Evolutionary conservation across 1,140 invertebrate genomes (phyloP), one percentile per base, ranked within the genome.

Genomic region (Eumeta japonica): DNA sequence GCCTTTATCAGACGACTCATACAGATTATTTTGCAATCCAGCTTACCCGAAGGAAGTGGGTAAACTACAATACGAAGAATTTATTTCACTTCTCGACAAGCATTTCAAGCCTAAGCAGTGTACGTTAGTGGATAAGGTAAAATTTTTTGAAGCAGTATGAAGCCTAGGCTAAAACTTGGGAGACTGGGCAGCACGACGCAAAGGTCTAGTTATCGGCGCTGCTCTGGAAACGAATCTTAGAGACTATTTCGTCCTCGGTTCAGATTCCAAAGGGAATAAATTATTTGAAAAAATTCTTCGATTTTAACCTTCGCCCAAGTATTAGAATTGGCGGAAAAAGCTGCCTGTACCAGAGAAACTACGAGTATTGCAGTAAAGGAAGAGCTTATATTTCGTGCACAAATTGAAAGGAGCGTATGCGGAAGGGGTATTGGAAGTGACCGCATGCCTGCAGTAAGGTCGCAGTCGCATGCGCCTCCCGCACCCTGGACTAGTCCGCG

Each of bases 61-160:
- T 9, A 10, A 27, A 9, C 14, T 38, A 11, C 19, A 3, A 3
- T 46, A 35, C 17, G 10, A 16, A 1, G 36, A 38, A n/a, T 16
- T 46, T 10, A 14, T 46, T 10, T 2, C 7, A 24, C 10, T 41
- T 28, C 28, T 46, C 7, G 35, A 46, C 13, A 14, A 10, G 2
- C 48, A 50, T 39, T 50, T 50, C 20, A 46, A 43, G n/a, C 41
- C 37, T n/a, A 50, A 36, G 14, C 20, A 46, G 18, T 46, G 39
- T 10, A 19, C 39, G 10, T 46, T 35, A 14, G 44, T 18, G 10
- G 39, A 46, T 13, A 41, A 43, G 29, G 37, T 35, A 3, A 43
- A 39, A 3, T 50, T 50, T 14, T 35, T 24, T 16, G 29, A 33
- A 5, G 45, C 41, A 2, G 43, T 1, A 2, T 39, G 36, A 27